Evolutionary conservation across 2,797 vertebrate species (phyloP), one percentile per base, ranked within the genome.

Genomic region (Alosa sapidissima): DNA sequence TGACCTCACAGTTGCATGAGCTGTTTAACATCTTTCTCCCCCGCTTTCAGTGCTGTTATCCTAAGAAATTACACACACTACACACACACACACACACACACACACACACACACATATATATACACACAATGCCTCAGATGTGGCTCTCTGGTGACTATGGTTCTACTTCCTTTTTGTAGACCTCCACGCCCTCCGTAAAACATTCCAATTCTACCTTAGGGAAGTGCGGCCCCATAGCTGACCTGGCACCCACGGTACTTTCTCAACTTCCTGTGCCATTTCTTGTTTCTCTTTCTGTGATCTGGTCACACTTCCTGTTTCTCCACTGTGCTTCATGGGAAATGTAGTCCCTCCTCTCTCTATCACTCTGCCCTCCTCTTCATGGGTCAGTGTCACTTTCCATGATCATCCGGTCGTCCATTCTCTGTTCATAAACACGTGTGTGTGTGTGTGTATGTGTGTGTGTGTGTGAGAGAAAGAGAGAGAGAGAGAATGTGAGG

Each of bases 161-260:
- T 85, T 90, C 81, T 90, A 55, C 85, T 91, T 90, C 87, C 88
- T 91, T 84, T 87, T 85, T 88, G n/a, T 91, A 92, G 91, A 92
- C 87, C 49, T 91, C 91, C 62, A 91, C 92, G 86, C 90, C 92
- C 68, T 88, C 88, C 83, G 92, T 92, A 86, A 92, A 92, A 92
- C 91, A 92, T 89, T 92, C 92, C 89, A 89, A 88, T 86, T 91
- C 92, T 84, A 87, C 92, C 48, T 88, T 92, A 89, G 91, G 90
- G 87, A 92, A 90, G 90, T 90, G 91, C 86, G 88, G 91, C 84
- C 87, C 88, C 48, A 84, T 89, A 24, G 87, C 87, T 86, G 91
- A 92, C 86, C 90, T 91, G 84, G 88, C 89, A 82, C 91, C 90
- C 84, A 92, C 91, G 92, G 92, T 92, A 92, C 87, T 85, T 81